Conservation (phyloP, 2,888 invertebrate genomes). For the Eustalomyia histrio region DNA sequence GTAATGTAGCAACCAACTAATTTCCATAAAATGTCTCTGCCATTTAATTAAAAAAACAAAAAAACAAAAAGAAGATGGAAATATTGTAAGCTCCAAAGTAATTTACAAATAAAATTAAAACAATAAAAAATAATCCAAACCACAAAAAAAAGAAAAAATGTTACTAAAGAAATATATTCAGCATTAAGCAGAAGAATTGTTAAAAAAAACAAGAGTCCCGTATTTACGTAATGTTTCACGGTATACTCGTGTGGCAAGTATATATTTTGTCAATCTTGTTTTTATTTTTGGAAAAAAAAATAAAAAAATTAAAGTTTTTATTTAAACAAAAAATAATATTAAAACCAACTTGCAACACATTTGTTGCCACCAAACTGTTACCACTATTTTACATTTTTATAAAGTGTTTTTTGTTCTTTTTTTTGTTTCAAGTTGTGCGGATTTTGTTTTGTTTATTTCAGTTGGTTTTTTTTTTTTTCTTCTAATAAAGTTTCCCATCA, state of each 20-base stretch:
- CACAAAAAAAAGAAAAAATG: background rate
- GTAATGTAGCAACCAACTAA: slow-evolving; percentile 38
- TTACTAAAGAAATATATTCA: background rate
- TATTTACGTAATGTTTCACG: background rate
- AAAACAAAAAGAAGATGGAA: background rate
- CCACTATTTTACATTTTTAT: slow-evolving; percentile 13
- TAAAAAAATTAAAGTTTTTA: background rate
- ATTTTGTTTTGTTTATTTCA: slow-evolving; percentile 21
- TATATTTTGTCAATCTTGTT: background rate
- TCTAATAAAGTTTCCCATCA: slow-evolving; percentile 45
- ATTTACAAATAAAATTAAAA: slow-evolving; percentile 8
- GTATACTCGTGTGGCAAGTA: background rate
- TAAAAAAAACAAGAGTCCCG: background rate
- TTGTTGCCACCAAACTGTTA: slow-evolving; percentile 6
- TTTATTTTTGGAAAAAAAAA: background rate
- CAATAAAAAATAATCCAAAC: background rate
- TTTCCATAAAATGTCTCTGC: slow-evolving; percentile 32
- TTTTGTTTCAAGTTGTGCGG: background rate
- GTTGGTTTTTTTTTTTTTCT: slow-evolving; percentile 13
- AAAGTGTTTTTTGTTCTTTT: background rate
- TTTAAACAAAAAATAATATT: background rate
- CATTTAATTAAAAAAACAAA: background rate
- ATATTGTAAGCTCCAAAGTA: background rate
- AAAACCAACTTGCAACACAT: background rate
- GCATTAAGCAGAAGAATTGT: background rate